Conservation (phyloP, 1,140 invertebrate species). For the Drosophila persimilis region DNA sequence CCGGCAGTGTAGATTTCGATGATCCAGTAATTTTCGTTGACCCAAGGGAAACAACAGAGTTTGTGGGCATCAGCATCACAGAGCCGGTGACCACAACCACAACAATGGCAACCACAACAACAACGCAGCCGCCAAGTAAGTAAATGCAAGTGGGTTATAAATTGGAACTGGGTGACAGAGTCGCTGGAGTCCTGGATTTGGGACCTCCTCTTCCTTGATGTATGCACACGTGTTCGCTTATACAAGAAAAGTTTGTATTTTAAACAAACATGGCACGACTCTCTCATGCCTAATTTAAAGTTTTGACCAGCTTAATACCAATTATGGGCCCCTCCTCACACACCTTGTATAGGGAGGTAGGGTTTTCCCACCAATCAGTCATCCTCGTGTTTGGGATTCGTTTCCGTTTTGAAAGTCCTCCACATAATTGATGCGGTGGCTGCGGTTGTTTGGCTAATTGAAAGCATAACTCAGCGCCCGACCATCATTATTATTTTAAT, state of each 20-base stretch:
- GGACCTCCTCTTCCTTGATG: not conserved
- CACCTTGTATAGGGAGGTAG: not conserved
- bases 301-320: constrained; percentile 42
- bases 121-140: constrained; percentile 88
- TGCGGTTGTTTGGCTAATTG: constrained; percentile 72
- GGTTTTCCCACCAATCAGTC: not conserved
- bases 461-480: constrained; percentile 56
- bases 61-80: constrained; percentile 84
- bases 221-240: constrained; percentile 4
- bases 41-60: constrained; percentile 84
- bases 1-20: constrained; percentile 83
- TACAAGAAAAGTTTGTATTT: constrained; percentile 27
- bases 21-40: constrained; percentile 79
- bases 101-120: constrained; percentile 85
- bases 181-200: not conserved
- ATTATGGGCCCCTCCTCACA: constrained; percentile 12
- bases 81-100: constrained; percentile 83
- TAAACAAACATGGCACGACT: not conserved
- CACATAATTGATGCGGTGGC: constrained; percentile 73
- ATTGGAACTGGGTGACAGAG: constrained; percentile 16
- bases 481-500: constrained; percentile 57
- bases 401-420: constrained; percentile 60
- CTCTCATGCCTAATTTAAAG: constrained; percentile 32
- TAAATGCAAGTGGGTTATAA: constrained; percentile 61
- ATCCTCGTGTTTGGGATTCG: constrained; percentile 26